Conservation (phyloP, 2,888 invertebrate genomes). For the Vanessa cardui region DNA sequence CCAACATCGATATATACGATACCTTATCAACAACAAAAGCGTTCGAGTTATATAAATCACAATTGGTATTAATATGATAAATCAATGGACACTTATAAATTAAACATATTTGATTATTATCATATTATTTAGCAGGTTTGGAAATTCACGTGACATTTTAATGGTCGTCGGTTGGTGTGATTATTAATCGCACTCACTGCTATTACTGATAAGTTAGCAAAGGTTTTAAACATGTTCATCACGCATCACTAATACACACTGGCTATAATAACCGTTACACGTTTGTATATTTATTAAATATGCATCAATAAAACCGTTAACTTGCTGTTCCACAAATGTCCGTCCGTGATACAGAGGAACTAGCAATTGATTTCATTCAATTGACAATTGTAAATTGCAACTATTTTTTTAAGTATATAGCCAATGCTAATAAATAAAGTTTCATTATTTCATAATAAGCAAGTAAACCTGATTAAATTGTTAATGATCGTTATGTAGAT, state of each 20-base stretch:
- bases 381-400: constrained; percentile 4
- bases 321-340: neutral
- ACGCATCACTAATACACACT: constrained; percentile 3
- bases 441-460: neutral
- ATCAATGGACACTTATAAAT: too few species aligned
- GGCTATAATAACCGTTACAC: constrained; percentile 11
- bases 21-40: too few species aligned
- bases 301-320: constrained; percentile 8
- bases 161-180: neutral
- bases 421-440: neutral
- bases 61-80: too few species aligned
- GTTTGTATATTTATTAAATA: constrained; percentile 17
- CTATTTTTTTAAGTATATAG: neutral
- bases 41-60: too few species aligned
- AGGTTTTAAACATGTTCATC: neutral
- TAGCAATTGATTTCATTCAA: constrained; percentile 9
- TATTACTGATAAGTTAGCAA: neutral
- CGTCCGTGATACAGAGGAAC: neutral
- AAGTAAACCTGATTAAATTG: neutral
- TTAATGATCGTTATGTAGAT: neutral
- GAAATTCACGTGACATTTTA: neutral
- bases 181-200: neutral
- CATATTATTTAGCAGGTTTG: too few species aligned
- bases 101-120: too few species aligned
- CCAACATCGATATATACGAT: too few species aligned